Base-by-base conservation (phyloP, 2,113 vertebrate genomes). In the Gorsachius goisagi region DNA sequence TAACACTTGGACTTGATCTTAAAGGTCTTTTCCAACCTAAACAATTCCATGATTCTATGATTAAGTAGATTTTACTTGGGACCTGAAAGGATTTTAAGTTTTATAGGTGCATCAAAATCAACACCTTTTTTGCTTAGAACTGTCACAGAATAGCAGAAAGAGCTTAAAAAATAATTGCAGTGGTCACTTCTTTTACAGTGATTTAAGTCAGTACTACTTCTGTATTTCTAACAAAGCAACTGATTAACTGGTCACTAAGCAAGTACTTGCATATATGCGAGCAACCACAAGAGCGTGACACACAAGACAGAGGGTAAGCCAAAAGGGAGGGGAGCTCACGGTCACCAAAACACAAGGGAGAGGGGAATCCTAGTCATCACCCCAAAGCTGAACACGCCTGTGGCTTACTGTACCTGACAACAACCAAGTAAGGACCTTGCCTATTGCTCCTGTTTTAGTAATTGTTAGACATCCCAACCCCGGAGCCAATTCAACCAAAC, bases 221-320 rank as follows among this genome's bases (percentile, higher is more conserved):
- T 52, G 17, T 74, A 33, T 26, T 87, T 85, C 44, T 45, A 69
- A 77, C 20, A 77, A 80, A 44, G 12, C 47, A 45, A 14, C 11
- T 17, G 24, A 21, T 49, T 56, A 55, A 14, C 0, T 28, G 44
- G 27, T 62, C 85, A 55, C 56, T 41, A 60, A 10, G 39, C 53
- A n/a, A 74, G 27, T 27, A 55, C 35, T 89, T 0, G 0, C 14
- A 19, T 8, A 15, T 20, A 35, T 1, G 15, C 32, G 16, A 81
- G 30, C 84, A 67, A 37, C 13, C 32, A 53, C 21, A 47, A 15
- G 28, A 49, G 27, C 4, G 26, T 45, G 89, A 60, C 27, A 39
- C 63, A 45, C 11, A 62, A 64, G 33, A 11, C 37, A 30, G 59
- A 30, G 59, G 14, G 35, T 0, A 21, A 86, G 63, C 28, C 41